These are phyloP conservation scores for Octonoba sinensis DNA, from an alignment of 2,888 invertebrate species.

Conservation along the genomic window DNA sequence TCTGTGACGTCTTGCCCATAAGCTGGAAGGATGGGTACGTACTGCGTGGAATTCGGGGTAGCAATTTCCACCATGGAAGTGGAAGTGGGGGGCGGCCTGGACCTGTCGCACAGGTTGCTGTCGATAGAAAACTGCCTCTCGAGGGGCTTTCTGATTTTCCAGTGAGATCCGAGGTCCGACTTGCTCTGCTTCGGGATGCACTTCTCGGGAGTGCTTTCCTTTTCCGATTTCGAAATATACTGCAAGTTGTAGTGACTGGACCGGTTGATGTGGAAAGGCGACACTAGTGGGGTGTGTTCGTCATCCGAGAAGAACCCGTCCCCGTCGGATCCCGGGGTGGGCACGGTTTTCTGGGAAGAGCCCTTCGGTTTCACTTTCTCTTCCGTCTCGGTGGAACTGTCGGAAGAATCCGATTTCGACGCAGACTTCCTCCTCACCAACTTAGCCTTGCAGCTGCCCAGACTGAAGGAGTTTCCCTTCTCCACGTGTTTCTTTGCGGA, in stretches of 20 bases:
- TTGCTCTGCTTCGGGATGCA: constrained; percentile 51
- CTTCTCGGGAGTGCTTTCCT: constrained; percentile 59
- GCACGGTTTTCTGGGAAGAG: constrained; percentile 15
- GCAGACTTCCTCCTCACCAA: constrained; percentile 22
- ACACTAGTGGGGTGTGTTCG: constrained; percentile 64
- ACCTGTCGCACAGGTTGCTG: constrained; percentile 50
- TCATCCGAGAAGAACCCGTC: constrained; percentile 61
- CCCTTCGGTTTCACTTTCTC: constrained; percentile 36
- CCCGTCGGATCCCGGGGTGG: constrained; percentile 40
- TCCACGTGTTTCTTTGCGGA: constrained; percentile 24
- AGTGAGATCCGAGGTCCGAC: constrained; percentile 33
- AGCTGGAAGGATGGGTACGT: constrained; percentile 40
- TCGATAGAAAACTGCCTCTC: constrained; percentile 59
- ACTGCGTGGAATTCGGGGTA: constrained; percentile 18
- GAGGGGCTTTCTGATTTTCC: constrained; percentile 28
- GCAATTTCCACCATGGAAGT: constrained; percentile 58
- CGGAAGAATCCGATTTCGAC: constrained; percentile 47
- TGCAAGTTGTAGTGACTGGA: constrained; percentile 61
- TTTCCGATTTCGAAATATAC: constrained; percentile 39
- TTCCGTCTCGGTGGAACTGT: constrained; percentile 50
- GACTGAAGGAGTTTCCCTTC: constrained; percentile 19
- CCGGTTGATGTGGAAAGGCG: constrained; percentile 52
- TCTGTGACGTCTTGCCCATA: constrained; percentile 57
- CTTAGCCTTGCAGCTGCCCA: constrained; percentile 23
- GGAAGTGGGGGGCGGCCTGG: constrained; percentile 51